Evolutionary conservation across 1,140 invertebrate species (phyloP).

Genomic region (Eumaeus atala): DNA sequence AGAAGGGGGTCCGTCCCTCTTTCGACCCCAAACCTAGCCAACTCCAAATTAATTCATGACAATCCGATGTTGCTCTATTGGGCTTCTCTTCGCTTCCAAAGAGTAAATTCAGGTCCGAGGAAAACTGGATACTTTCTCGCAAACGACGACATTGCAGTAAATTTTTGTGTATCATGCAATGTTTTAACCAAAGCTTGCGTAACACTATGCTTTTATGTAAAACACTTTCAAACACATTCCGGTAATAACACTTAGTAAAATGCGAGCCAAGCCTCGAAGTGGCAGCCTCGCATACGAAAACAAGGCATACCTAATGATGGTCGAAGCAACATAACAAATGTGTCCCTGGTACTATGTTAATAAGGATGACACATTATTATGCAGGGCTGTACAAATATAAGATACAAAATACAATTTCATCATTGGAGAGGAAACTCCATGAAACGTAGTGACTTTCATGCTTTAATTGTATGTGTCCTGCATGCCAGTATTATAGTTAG

Average conservation of each 20-base stretch:
- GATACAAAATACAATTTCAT: too few relatives aligned
- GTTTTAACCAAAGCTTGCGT: constrained; percentile 13
- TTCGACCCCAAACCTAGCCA: too few relatives aligned
- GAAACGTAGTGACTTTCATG: too few relatives aligned
- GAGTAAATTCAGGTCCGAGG: too few relatives aligned
- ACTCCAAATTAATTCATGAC: too few relatives aligned
- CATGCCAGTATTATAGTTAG: too few relatives aligned
- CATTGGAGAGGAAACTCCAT: too few relatives aligned
- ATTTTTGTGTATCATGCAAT: too few relatives aligned
- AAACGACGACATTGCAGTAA: constrained; percentile 1
- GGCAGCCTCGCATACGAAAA: constrained; percentile 35
- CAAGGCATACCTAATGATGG: constrained; percentile 25
- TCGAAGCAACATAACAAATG: constrained; percentile 21
- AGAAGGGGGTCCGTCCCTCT: too few relatives aligned
- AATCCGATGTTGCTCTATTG: too few relatives aligned
- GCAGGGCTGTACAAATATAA: not conserved
- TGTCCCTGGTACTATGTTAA: constrained; percentile 27
- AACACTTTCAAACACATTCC: constrained; percentile 14
- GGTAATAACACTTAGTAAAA: constrained; percentile 22
- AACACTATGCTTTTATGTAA: constrained; percentile 12
- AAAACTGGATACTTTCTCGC: not conserved
- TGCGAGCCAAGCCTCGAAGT: constrained; percentile 25
- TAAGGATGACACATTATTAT: constrained; percentile 18
- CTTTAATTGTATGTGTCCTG: too few relatives aligned
- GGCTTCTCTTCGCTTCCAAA: too few relatives aligned